Conservation (phyloP, 2,888 invertebrate species). For the Leptopilina drosophilae region DNA sequence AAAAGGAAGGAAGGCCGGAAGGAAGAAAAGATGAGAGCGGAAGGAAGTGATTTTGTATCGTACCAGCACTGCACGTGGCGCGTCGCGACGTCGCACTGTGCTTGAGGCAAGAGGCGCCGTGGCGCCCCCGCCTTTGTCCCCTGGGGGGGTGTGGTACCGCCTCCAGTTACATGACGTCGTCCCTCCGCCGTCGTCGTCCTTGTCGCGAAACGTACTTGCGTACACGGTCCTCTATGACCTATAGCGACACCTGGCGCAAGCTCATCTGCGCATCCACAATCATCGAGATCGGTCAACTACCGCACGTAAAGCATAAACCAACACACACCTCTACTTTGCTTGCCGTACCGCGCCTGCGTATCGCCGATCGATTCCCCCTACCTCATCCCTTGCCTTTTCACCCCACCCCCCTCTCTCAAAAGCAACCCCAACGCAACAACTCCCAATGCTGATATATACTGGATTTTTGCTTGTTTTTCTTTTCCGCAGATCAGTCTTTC, state of each 20-base stretch:
- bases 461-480: slow-evolving; percentile 40
- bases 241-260: slow-evolving; percentile 29
- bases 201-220: slow-evolving; percentile 54
- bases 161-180: slow-evolving; percentile 71
- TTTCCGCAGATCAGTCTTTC: slow-evolving; percentile 33
- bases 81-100: slow-evolving; percentile 77
- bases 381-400: not conserved
- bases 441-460: not conserved
- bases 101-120: slow-evolving; percentile 74
- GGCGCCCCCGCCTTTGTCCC: slow-evolving; percentile 65
- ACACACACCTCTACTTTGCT: slow-evolving; percentile 15
- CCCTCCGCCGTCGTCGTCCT: slow-evolving; percentile 58
- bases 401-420: not conserved
- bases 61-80: slow-evolving; percentile 76
- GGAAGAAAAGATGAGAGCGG: slow-evolving; percentile 50
- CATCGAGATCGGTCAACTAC: not conserved
- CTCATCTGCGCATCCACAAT: slow-evolving; percentile 48
- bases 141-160: slow-evolving; percentile 72
- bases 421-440: slow-evolving; percentile 25
- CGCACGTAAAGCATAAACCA: slow-evolving; percentile 10
- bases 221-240: slow-evolving; percentile 52
- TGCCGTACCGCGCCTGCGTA: slow-evolving; percentile 64
- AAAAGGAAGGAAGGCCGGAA: slow-evolving; percentile 6
- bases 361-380: slow-evolving; percentile 70
- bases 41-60: slow-evolving; percentile 65